Percentiles rank a stretch among this genome's conserved stretches.
These are phyloP conservation scores for Thera obeliscata DNA, from an alignment of 2,888 invertebrate species.

Conservation along the genomic window DNA sequence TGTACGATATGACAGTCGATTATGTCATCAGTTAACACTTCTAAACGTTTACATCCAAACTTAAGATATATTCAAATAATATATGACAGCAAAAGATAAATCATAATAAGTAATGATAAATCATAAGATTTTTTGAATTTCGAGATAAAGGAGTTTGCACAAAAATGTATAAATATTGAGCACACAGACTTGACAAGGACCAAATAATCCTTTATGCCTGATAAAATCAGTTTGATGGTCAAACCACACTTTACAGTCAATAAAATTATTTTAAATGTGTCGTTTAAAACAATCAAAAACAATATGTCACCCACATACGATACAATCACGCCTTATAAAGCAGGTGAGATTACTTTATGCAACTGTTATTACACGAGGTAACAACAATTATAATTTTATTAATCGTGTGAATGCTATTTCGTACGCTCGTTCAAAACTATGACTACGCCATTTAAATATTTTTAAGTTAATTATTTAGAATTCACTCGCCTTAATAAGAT, in stretches of 20 bases:
- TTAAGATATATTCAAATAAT: no score
- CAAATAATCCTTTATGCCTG: neutral
- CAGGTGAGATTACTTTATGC: conserved; percentile 36
- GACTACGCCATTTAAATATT: neutral
- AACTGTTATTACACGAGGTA: conserved; percentile 32
- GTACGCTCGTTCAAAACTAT: neutral
- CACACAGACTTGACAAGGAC: neutral
- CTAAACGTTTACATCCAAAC: no score
- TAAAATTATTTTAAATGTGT: conserved; percentile 23
- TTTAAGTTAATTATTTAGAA: no score
- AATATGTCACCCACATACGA: conserved; percentile 23
- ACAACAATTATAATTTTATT: conserved; percentile 26
- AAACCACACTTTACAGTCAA: conserved; percentile 14
- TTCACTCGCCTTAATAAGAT: no score
- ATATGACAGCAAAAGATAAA: no score
- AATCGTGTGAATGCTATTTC: neutral
- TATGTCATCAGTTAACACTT: conserved; percentile 26
- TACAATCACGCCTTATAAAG: conserved; percentile 31
- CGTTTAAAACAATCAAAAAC: conserved; percentile 21
- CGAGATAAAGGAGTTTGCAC: no score
- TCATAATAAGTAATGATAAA: no score
- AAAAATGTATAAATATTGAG: no score
- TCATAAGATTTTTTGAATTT: no score
- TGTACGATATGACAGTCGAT: conserved; percentile 9
- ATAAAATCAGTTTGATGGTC: neutral